These are phyloP conservation scores for Drosophila cognata DNA, from an alignment of 2,888 invertebrate genomes.

Conservation along the genomic window DNA sequence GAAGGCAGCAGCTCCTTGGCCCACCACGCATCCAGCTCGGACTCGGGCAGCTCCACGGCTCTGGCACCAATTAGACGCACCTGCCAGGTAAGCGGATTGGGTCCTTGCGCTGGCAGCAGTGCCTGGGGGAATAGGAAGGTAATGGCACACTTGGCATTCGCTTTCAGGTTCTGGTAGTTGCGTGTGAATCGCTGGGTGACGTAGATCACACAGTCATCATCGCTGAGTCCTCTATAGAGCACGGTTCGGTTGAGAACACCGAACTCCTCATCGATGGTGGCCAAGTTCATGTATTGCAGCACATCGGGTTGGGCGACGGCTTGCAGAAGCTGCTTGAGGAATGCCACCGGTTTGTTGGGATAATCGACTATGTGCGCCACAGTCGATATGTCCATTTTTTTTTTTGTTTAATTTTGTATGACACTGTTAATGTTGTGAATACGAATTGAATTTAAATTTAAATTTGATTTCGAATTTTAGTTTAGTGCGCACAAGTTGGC, in stretches of 20 bases:
- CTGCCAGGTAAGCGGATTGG: slow-evolving; percentile 66
- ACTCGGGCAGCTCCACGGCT: slow-evolving; percentile 72
- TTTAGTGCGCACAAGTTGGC: slow-evolving; percentile 33
- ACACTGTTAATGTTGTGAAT: not conserved
- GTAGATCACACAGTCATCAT: slow-evolving; percentile 70
- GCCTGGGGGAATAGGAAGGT: slow-evolving; percentile 67
- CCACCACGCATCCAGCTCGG: slow-evolving; percentile 72
- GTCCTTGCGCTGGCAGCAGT: slow-evolving; percentile 6
- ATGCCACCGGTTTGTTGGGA: slow-evolving; percentile 66
- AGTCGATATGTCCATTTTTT: slow-evolving; percentile 45
- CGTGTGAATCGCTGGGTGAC: slow-evolving; percentile 80
- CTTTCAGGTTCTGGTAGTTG: slow-evolving; percentile 77
- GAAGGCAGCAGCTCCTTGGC: slow-evolving; percentile 70
- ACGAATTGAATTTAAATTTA: not conserved
- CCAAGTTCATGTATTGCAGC: slow-evolving; percentile 75
- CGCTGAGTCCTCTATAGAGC: slow-evolving; percentile 76
- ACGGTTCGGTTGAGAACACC: slow-evolving; percentile 82
- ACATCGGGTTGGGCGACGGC: slow-evolving; percentile 14
- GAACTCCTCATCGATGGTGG: slow-evolving; percentile 80
- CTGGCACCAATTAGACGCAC: slow-evolving; percentile 79
- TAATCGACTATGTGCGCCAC: slow-evolving; percentile 64
- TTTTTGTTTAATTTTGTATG: not conserved
- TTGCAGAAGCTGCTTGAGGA: slow-evolving; percentile 71
- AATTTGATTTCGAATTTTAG: slow-evolving; percentile 27
- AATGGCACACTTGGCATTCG: slow-evolving; percentile 72